phyloP scores from a whole-genome alignment of 2,113 vertebrate species.

The Neolamprologus ventralis region DNA sequence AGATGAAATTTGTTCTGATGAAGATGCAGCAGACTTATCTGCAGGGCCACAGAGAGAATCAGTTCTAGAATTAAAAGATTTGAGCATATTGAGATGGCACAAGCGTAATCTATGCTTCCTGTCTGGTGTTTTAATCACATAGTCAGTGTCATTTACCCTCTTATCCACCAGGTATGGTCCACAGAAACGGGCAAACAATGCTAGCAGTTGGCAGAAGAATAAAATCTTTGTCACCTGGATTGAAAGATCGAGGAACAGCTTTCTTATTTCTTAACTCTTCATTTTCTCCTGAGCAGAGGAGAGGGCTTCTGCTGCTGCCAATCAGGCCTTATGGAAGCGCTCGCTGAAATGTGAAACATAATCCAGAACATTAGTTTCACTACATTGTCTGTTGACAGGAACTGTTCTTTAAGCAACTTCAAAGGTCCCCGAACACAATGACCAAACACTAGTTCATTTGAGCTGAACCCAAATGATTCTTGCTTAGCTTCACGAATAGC shows the following conservation, averaged over 20 bases:
- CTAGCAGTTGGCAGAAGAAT: background rate
- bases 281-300: background rate
- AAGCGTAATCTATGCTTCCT: background rate
- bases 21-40: background rate
- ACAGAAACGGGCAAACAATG: background rate
- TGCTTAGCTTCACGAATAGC: background rate
- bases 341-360: background rate
- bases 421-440: background rate
- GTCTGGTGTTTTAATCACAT: background rate
- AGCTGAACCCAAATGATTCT: background rate
- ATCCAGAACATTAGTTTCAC: background rate
- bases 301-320: background rate
- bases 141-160: background rate
- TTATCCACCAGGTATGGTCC: background rate
- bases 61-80: background rate
- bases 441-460: background rate
- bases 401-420: background rate
- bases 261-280: background rate
- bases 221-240: background rate
- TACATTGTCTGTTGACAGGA: background rate
- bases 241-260: accelerated
- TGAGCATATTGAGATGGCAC: background rate
- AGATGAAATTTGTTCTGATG: background rate
- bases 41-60: accelerated
- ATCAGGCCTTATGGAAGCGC: background rate